Evolutionary conservation across 2,113 vertebrate genomes (phyloP), one percentile per base, ranked within the genome.

Genomic region (Polypterus senegalus): DNA sequence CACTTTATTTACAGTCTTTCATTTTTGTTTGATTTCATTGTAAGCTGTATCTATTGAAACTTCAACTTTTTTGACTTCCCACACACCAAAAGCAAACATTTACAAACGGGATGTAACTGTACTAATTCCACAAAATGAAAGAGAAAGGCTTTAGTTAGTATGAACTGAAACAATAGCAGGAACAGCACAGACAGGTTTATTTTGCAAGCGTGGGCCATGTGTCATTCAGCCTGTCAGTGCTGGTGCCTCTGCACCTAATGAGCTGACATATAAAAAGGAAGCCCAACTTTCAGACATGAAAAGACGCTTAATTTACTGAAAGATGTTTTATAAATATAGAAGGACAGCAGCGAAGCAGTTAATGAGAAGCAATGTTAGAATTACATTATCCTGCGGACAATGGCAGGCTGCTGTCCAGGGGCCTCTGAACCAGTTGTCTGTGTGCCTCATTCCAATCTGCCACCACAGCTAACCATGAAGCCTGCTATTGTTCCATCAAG

Each of bases 371-470:
- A 49, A 46, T 3, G 1, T 54, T 55, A 0, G 2, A 61, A 46
- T 9, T 48, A 52, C 3, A 0, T 27, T 53, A 3, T 53, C 47
- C 11, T 64, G 54, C 46, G 10, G 60, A 48, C 0, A 1, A 47
- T 2, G 4, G 45, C n/a, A 47, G 53, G 59, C 3, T 1, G 0
- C 49, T 46, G 6, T 27, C 49, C 47, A 49, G 2, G 48, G 48
- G 3, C 54, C 10, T 6, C 57, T 6, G 6, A 56, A 57, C 66
- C 64, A 68, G 70, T 62, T 66, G 64, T 63, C 59, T 44, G 52
- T 48, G 58, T 43, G 55, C 11, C 49, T 69, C 61, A 58, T 58
- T 60, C 63, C 61, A 61, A 58, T 66, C 65, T 68, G 6, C 49
- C 5, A 2, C 60, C 27, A 49, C 51, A 11, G 47, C 51, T 10